These are phyloP conservation scores for Agrochola circellaris DNA, from an alignment of 2,888 invertebrate species.

Conservation along the genomic window DNA sequence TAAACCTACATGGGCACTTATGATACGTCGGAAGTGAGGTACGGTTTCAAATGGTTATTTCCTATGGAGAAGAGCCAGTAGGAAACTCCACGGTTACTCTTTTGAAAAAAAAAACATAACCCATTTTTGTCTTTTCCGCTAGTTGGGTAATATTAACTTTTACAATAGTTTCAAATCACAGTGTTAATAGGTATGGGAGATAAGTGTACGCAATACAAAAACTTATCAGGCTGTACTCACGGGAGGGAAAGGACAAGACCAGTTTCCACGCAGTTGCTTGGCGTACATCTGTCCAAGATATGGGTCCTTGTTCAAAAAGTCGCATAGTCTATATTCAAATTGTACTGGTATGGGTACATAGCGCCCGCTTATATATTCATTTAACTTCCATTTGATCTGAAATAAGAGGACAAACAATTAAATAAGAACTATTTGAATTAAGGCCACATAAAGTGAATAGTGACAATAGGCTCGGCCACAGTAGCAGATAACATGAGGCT, in stretches of 20 bases:
- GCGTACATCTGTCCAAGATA: slow-evolving; percentile 46
- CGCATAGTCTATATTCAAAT: slow-evolving; percentile 49
- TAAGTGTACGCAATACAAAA: too few relatives aligned
- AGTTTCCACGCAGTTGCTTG: slow-evolving; percentile 40
- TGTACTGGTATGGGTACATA: slow-evolving; percentile 28
- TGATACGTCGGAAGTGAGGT: neutral
- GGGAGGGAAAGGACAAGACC: slow-evolving; percentile 47
- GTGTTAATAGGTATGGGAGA: too few relatives aligned
- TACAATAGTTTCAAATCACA: too few relatives aligned
- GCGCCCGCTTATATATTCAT: slow-evolving; percentile 44
- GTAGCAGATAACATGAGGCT: neutral
- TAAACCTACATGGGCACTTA: too few relatives aligned
- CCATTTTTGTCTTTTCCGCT: too few relatives aligned
- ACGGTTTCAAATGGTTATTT: neutral
- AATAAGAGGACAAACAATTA: slow-evolving; percentile 4
- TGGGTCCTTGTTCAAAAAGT: slow-evolving; percentile 47
- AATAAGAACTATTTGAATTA: neutral
- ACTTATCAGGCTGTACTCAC: slow-evolving; percentile 26
- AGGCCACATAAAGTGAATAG: too few relatives aligned
- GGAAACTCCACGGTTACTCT: too few relatives aligned
- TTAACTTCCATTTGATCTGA: slow-evolving; percentile 46
- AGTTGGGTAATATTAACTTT: too few relatives aligned
- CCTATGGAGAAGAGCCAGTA: neutral
- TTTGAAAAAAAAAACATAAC: too few relatives aligned
- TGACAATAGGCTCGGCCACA: neutral